phyloP scores from a whole-genome alignment of 2,888 invertebrate genomes.

The Meiosimyza decipiens region DNA sequence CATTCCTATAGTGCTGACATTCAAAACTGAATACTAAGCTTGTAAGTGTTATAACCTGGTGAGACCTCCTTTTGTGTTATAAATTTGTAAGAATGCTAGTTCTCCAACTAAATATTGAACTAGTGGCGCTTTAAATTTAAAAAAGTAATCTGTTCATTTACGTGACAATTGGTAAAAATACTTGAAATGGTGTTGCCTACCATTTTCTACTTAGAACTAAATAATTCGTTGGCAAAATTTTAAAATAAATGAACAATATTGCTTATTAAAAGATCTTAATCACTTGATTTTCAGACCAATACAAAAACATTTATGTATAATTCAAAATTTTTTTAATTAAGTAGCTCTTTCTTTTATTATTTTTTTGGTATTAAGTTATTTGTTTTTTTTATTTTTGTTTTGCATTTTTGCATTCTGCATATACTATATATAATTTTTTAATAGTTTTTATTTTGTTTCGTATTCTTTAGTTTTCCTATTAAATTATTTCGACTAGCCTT shows the following conservation, averaged over 20 bases:
- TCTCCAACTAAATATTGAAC: background rate
- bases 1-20: too few relatives aligned
- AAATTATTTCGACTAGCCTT: slow-evolving; percentile 41
- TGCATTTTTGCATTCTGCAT: slow-evolving; percentile 36
- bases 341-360: slow-evolving; percentile 23
- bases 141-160: background rate
- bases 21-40: too few relatives aligned
- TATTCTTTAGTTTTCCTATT: slow-evolving; percentile 45
- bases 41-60: background rate
- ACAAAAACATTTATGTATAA: too few relatives aligned
- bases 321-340: slow-evolving; percentile 1
- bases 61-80: background rate
- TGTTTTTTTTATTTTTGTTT: slow-evolving; percentile 31
- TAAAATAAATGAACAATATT: too few relatives aligned
- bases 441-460: slow-evolving; percentile 36
- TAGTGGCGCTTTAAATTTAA: background rate
- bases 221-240: too few relatives aligned
- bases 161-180: background rate
- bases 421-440: background rate
- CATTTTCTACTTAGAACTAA: background rate
- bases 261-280: too few relatives aligned
- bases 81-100: background rate
- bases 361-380: slow-evolving; percentile 38
- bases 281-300: too few relatives aligned
- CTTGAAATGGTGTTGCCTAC: background rate